These are phyloP conservation scores for Clarias gariepinus DNA, from an alignment of 2,113 vertebrate species.

Conservation along the genomic window DNA sequence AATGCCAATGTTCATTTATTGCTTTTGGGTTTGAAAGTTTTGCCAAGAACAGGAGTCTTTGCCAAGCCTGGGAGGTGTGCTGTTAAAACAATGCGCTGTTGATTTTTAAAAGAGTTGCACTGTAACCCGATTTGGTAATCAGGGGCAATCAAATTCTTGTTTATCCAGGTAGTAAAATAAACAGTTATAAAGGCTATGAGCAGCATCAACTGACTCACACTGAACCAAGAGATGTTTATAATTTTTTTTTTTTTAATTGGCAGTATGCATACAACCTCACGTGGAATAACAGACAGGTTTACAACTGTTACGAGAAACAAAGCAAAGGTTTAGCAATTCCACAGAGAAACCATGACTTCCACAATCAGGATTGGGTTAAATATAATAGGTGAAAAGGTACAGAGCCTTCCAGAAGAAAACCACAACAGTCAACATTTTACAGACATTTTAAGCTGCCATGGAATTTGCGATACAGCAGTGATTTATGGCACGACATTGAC, in stretches of 20 bases:
- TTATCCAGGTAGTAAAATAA: constrained; percentile 43
- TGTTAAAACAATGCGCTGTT: constrained; percentile 33
- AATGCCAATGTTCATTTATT: constrained; percentile 54
- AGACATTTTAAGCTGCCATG: constrained; percentile 57
- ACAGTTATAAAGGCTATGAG: constrained; percentile 25
- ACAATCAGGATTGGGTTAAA: constrained; percentile 26
- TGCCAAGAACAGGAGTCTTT: constrained; percentile 7
- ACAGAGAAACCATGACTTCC: constrained; percentile 14
- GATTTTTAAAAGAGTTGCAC: constrained; percentile 42
- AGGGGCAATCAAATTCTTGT: constrained; percentile 36
- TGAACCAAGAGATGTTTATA: constrained; percentile 10
- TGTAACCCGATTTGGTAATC: constrained; percentile 27
- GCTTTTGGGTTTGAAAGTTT: constrained; percentile 37
- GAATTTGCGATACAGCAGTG: constrained; percentile 24
- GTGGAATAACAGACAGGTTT: constrained; percentile 35
- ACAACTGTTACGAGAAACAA: constrained; percentile 38
- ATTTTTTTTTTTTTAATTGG: not conserved
- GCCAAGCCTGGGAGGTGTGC: constrained; percentile 42
- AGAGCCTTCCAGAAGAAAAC: constrained; percentile 37
- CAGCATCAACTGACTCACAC: not conserved
- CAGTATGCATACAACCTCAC: constrained; percentile 10
- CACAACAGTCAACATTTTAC: constrained; percentile 52
- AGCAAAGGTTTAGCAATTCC: constrained; percentile 30
- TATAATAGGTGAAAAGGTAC: constrained; percentile 55
- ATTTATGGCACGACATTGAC: constrained; percentile 27